Base-by-base conservation (phyloP, 2,888 invertebrate genomes). In the Ormyrus rosae region DNA sequence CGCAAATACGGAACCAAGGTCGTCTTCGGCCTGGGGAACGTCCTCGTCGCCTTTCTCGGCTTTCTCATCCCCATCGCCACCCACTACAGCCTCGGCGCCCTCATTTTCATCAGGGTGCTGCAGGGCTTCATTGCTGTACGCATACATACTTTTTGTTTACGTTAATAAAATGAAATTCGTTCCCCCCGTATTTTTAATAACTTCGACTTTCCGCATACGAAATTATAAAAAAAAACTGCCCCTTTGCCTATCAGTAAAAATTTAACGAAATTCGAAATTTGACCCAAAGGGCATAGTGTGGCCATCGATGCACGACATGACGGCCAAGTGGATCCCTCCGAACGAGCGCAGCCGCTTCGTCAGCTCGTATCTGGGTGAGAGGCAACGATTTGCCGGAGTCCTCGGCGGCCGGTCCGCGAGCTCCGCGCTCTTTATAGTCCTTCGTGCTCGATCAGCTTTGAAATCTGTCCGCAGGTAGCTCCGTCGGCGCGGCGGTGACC, bases 311-410 rank as follows among this genome's bases (percentile, higher is more conserved):
- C 95, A 96, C 88, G 92, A 94, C 46, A 92, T 96, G 92, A 95
- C 95, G 82, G 95, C 95, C 0, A 93, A 94, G 84, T 96, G 96
- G 96, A 95, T 96, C 72, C 96, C 96, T 11, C 95, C 95, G 0
- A 92, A 95, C 83, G 96, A 97, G 88, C 92, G 96, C 75, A 95
- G 95, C 85, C 94, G 94, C 89, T 94, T 94, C 83, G 93, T 94
- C 4, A 94, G 93, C 51, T 92, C 94, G 61, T 94, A 94, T 85
- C 87, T 94, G 83, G 94, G 94, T 89, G 88, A 88, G 86, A 82
- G 34, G 50, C 63, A 9, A 67, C 34, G 2, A 69, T 7, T n/a
- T 8, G n/a, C 45, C 13, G 19, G 34, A 50, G 34, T 53, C 34
- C 55, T 67, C 50, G n/a, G 51, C 19, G 10, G 8, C 0, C 34